phyloP scores from a whole-genome alignment of 2,797 vertebrate species.

The Falco columbarius region DNA sequence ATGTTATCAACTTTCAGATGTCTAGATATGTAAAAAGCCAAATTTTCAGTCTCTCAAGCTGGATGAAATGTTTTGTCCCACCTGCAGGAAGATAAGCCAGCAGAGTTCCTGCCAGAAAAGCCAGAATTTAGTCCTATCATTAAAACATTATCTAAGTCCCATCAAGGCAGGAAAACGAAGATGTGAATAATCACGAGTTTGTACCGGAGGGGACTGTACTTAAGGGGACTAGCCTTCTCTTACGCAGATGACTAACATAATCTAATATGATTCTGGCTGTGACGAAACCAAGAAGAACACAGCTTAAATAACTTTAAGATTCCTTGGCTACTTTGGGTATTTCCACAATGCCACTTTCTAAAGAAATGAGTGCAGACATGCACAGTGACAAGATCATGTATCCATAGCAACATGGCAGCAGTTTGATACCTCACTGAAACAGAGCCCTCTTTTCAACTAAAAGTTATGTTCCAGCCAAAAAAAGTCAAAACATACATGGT shows the following conservation, averaged over 20 bases:
- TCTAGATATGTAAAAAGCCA: not conserved
- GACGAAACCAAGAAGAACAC: not conserved
- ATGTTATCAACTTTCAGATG: not conserved
- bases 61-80: not conserved
- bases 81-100: not conserved
- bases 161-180: slow-evolving; percentile 4
- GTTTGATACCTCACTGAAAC: not conserved
- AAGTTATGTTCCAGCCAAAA: not conserved
- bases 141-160: not conserved
- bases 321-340: not conserved
- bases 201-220: not conserved
- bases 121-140: not conserved
- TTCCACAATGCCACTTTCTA: not conserved
- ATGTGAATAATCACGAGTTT: not conserved
- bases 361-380: not conserved
- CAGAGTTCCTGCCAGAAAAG: not conserved
- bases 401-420: not conserved
- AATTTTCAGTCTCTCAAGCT: not conserved
- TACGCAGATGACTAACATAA: not conserved
- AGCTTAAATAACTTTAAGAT: not conserved
- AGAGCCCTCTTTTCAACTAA: not conserved
- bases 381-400: not conserved
- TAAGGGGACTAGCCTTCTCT: not conserved
- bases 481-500: not conserved
- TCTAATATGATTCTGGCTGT: not conserved